phyloP scores from a whole-genome alignment of 1,140 invertebrate species.

The Cheumatopsyche charites region DNA sequence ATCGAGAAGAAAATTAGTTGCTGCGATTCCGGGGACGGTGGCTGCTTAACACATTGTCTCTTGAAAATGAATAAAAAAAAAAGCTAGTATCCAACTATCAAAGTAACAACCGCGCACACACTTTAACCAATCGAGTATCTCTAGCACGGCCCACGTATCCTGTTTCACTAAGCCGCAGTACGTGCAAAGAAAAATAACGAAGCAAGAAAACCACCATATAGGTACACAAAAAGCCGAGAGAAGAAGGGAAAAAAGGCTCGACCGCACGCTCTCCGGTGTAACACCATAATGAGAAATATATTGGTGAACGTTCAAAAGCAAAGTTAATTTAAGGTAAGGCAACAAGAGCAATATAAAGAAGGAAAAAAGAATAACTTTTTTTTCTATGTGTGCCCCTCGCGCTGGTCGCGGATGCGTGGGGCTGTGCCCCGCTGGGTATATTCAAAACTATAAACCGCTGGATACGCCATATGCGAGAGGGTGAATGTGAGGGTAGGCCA shows the following conservation, averaged over 20 bases:
- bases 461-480: not conserved
- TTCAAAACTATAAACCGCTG: conserved; percentile 36
- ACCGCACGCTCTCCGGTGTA: conserved; percentile 16
- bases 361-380: not conserved
- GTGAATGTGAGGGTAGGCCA: conserved; percentile 3
- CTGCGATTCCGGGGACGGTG: not conserved
- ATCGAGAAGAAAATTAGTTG: too few species aligned
- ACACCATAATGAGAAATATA: conserved; percentile 47
- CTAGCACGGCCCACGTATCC: conserved; percentile 46
- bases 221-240: conserved; percentile 1
- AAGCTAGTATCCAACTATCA: conserved; percentile 14
- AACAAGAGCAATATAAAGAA: not conserved
- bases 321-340: conserved; percentile 32
- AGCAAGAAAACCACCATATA: conserved; percentile 38
- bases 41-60: conserved; percentile 41
- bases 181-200: conserved; percentile 48
- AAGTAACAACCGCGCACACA: conserved; percentile 29
- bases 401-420: not conserved
- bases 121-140: conserved; percentile 47
- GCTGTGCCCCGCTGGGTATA: conserved; percentile 31
- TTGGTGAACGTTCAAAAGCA: conserved; percentile 32
- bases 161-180: conserved; percentile 48
- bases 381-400: not conserved
- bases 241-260: conserved; percentile 30
- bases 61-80: conserved; percentile 40